Evolutionary conservation across 1,140 invertebrate genomes (phyloP), one percentile per base, ranked within the genome.

Genomic region (Aphelinus atriplicis): DNA sequence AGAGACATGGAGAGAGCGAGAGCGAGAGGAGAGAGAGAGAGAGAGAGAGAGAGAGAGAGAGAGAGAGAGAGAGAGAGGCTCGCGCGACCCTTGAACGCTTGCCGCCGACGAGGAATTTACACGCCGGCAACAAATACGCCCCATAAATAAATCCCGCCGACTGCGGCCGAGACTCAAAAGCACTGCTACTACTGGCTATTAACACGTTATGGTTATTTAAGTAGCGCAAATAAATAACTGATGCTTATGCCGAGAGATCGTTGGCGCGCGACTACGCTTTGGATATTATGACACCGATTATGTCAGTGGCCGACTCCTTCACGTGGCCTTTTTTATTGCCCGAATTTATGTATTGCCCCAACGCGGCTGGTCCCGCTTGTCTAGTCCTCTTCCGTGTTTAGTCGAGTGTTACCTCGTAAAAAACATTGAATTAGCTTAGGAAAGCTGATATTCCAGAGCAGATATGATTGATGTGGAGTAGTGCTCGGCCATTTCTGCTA

Each of bases 181-280:
- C n/a, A n/a, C 55, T 56, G 3, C 50, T 73, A 80, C 78, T 80
- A 80, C 76, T 75, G 77, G 78, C 82, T 83, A 85, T 85, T 84
- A 83, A 82, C 82, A 81, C 78, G 80, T 81, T 83, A 84, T 84
- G 83, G 80, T 81, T 84, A 84, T 85, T 84, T 84, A 84, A 84
- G 79, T 82, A 83, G 79, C 76, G 72, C 78, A 78, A 82, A 83
- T 85, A 84, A 84, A 84, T 84, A 84, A 85, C 80, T 73, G 78
- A 80, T 75, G 78, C 71, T 81, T 83, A 81, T 53, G 51, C 51
- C 4, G 9, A 9, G 9, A 53, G 9, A 9, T 53, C 51, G 4
- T 9, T 9, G 51, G 9, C 51, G 51, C 4, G 51, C 4, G 51
- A 53, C 26, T 60, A n/a, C 26, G 7, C 57, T 26, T 60, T 4